Conservation (phyloP, 1,140 invertebrate genomes). For the Druon quercuslanigerum region DNA sequence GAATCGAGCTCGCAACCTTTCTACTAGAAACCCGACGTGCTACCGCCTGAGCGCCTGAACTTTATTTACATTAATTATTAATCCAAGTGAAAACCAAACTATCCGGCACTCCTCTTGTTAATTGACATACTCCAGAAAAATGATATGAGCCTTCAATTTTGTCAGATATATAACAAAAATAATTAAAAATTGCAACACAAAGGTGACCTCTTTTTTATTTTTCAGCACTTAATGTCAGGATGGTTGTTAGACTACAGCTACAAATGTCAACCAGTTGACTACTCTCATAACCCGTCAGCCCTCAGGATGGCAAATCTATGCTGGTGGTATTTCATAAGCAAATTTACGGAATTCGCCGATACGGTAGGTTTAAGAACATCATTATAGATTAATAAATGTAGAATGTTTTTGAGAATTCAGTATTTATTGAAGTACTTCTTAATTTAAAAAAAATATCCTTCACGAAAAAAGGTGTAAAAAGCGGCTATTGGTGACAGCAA, state of each 20-base stretch:
- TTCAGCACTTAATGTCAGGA: slow-evolving; percentile 88
- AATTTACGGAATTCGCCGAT: slow-evolving; percentile 96
- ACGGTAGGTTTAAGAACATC: slow-evolving; percentile 77
- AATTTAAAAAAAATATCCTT: neutral
- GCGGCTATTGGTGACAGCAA: neutral
- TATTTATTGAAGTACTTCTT: slow-evolving; percentile 16
- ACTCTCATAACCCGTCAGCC: slow-evolving; percentile 82
- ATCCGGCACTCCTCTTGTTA: no score
- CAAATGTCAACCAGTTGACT: slow-evolving; percentile 94
- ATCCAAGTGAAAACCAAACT: no score
- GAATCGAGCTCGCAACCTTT: no score
- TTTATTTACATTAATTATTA: no score
- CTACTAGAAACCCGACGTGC: no score
- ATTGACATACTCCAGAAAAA: no score
- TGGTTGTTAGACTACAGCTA: slow-evolving; percentile 93
- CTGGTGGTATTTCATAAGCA: slow-evolving; percentile 98
- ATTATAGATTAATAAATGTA: slow-evolving; percentile 41
- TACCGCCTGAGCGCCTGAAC: no score
- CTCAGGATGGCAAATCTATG: slow-evolving; percentile 93
- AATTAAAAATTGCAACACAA: slow-evolving; percentile 38
- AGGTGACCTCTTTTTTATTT: slow-evolving; percentile 57
- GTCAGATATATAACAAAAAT: neutral
- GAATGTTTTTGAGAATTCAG: slow-evolving; percentile 25
- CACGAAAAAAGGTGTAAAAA: neutral
- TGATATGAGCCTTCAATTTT: no score